Conservation (phyloP, 2,113 vertebrate species). For the Chamaea fasciata region DNA sequence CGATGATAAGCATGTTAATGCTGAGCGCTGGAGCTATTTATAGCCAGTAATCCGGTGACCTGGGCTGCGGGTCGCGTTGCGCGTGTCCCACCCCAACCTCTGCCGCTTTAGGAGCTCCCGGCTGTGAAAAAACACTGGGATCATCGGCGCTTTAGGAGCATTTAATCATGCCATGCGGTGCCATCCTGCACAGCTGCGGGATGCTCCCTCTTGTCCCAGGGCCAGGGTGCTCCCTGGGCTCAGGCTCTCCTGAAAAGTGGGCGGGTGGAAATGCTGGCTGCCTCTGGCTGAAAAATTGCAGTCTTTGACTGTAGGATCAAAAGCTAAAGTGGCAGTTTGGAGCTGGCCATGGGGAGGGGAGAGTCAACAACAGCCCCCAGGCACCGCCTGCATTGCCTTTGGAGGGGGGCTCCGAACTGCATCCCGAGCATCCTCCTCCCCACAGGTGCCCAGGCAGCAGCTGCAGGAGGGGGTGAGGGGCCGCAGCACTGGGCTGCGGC, state of each 20-base stretch:
- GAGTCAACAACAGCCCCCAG: neutral
- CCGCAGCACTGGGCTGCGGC: neutral
- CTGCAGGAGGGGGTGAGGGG: neutral
- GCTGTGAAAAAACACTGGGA: neutral
- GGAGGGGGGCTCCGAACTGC: accelerated
- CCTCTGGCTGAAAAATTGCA: neutral
- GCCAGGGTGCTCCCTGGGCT: accelerated
- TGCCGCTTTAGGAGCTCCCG: neutral
- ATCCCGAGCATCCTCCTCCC: neutral
- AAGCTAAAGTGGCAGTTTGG: neutral
- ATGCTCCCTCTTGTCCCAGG: neutral
- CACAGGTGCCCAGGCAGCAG: neutral
- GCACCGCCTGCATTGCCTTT: neutral
- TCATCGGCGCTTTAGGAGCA: accelerated
- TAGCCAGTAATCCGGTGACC: conserved; percentile 36
- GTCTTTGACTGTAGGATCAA: neutral
- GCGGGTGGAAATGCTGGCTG: accelerated
- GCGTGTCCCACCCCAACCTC: neutral
- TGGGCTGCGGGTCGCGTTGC: neutral
- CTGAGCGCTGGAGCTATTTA: neutral
- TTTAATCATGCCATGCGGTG: accelerated
- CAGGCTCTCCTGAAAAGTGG: neutral
- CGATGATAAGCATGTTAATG: neutral
- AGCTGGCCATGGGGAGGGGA: accelerated
- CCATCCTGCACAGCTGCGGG: neutral